A percentile compares a stretch with the other conserved stretches of the same genome.
These are phyloP conservation scores for Gastrophysa polygoni DNA, from an alignment of 2,888 invertebrate species.

Conservation along the genomic window DNA sequence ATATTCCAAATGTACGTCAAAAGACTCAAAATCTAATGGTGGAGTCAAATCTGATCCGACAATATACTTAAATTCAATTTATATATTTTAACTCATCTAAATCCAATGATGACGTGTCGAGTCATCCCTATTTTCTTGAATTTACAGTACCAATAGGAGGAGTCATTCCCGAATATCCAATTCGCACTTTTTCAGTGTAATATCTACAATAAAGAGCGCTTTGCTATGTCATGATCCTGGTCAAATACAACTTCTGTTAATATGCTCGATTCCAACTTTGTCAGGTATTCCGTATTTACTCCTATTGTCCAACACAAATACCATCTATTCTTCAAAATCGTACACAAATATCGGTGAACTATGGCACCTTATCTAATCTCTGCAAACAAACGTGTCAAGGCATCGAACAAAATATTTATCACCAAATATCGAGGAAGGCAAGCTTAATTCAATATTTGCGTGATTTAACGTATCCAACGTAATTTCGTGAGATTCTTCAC, in stretches of 20 bases:
- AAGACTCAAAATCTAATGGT: too few relatives aligned
- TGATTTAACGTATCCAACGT: conserved; percentile 28
- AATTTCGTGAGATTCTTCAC: conserved; percentile 31
- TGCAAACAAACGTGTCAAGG: conserved; percentile 27
- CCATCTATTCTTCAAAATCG: not conserved
- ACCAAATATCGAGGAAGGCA: conserved; percentile 18
- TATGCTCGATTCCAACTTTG: not conserved
- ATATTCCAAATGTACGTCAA: too few relatives aligned
- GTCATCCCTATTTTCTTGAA: too few relatives aligned
- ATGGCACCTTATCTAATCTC: conserved; percentile 27
- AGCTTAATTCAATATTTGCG: conserved; percentile 31
- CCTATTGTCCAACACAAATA: too few relatives aligned
- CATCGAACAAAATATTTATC: conserved; percentile 16
- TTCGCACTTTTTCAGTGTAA: too few relatives aligned
- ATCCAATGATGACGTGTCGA: too few relatives aligned
- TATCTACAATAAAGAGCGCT: too few relatives aligned
- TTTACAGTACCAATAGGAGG: too few relatives aligned
- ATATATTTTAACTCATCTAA: too few relatives aligned
- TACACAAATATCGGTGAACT: conserved; percentile 12
- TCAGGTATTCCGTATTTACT: not conserved
- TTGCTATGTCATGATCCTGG: not conserved
- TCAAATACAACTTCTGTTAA: not conserved
- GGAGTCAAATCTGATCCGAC: too few relatives aligned
- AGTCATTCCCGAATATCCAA: too few relatives aligned
- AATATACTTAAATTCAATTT: too few relatives aligned